Percentiles rank a stretch among this genome's conserved stretches.
Evolutionary conservation across 2,888 invertebrate species (phyloP).

Genomic region (Criorhina ranunculi): DNA sequence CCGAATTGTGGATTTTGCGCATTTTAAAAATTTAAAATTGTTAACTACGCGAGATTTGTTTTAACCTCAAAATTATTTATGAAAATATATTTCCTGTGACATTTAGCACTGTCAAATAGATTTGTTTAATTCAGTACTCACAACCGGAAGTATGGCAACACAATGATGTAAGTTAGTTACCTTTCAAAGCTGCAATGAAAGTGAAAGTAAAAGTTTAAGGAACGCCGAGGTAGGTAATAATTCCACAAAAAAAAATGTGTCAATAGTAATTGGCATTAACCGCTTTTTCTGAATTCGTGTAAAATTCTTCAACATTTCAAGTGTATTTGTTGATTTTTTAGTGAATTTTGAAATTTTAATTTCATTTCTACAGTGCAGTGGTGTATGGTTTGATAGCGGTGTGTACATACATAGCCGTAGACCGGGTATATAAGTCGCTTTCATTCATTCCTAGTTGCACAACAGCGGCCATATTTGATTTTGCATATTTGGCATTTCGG

Average conservation of each 20-base stretch:
- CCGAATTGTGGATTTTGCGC: conserved; percentile 69
- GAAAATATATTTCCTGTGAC: conserved; percentile 1
- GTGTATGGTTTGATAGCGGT: conserved; percentile 32
- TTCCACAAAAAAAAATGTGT: conserved; percentile 15
- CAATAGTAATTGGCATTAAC: not conserved
- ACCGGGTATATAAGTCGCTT: conserved; percentile 45
- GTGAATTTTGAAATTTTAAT: conserved; percentile 7
- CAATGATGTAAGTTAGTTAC: not conserved
- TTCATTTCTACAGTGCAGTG: not conserved
- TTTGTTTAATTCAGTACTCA: not conserved
- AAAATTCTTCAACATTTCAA: not conserved
- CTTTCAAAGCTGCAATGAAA: conserved; percentile 8
- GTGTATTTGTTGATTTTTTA: not conserved
- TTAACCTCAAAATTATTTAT: conserved; percentile 43
- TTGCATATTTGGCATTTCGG: conserved; percentile 61
- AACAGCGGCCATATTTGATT: conserved; percentile 76
- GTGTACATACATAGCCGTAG: conserved; percentile 42
- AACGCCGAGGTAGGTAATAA: conserved; percentile 30
- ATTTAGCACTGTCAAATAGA: conserved; percentile 8
- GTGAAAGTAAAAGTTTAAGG: conserved; percentile 54
- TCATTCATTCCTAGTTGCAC: conserved; percentile 58
- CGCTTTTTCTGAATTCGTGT: not conserved
- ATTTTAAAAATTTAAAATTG: conserved; percentile 70
- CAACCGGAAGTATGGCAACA: conserved; percentile 18
- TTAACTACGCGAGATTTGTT: conserved; percentile 31